A percentile compares a stretch with the other conserved stretches of the same genome.
Evolutionary conservation across 2,888 invertebrate species (phyloP).

Genomic region (Conus canariensis): DNA sequence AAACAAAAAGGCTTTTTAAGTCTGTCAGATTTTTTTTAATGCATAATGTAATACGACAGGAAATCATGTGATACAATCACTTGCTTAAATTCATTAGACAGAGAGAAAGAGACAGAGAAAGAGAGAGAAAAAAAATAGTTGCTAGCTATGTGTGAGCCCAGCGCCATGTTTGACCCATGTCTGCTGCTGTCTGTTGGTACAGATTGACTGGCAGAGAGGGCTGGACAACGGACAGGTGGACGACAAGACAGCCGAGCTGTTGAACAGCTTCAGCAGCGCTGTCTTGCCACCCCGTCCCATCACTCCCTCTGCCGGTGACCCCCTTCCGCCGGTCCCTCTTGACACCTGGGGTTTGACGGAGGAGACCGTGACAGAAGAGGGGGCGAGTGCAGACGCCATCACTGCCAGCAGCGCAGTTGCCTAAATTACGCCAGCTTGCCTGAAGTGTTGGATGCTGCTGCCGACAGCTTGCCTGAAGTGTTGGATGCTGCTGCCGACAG

Average conservation of each 20-base stretch:
- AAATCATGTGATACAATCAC: too few species aligned
- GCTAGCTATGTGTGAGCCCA: too few species aligned
- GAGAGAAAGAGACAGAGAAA: too few species aligned
- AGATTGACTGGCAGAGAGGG: conserved; percentile 13
- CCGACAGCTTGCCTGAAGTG: background rate
- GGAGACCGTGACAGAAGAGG: too few species aligned
- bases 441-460: background rate
- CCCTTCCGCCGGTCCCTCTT: background rate
- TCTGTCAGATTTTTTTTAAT: too few species aligned
- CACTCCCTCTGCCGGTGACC: background rate
- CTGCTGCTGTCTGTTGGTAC: background rate
- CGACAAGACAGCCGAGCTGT: conserved; percentile 13
- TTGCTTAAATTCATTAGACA: too few species aligned
- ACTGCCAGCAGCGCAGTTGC: background rate
- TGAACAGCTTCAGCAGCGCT: conserved; percentile 6
- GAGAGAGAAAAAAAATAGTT: background rate
- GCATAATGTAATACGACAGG: too few species aligned
- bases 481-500: background rate
- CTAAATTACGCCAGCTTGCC: too few species aligned
- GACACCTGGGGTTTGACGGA: too few species aligned
- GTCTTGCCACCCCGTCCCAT: too few species aligned
- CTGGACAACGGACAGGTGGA: background rate
- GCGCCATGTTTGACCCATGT: too few species aligned
- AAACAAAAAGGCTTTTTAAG: too few species aligned
- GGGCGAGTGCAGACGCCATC: background rate